A percentile compares a stretch with the other conserved stretches of the same genome.
phyloP scores from a whole-genome alignment of 2,113 vertebrate species.

The Narcine bancroftii region DNA sequence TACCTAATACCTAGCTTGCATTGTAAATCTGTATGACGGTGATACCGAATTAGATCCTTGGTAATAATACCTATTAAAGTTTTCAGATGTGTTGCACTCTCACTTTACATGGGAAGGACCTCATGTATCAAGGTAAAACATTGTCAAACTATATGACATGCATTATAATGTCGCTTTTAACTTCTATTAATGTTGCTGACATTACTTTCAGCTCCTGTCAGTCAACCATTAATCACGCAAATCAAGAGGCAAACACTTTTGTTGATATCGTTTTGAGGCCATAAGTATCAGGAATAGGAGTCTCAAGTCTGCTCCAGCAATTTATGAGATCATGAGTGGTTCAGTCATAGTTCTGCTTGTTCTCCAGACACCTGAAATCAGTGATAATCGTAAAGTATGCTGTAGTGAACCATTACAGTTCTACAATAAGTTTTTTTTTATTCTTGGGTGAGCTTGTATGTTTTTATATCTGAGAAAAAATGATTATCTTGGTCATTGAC shows the following conservation, averaged over 20 bases:
- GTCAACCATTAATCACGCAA: too few relatives aligned
- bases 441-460: neutral
- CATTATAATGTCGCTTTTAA: neutral
- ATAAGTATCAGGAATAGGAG: too few relatives aligned
- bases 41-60: neutral
- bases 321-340: too few relatives aligned
- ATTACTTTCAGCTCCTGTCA: neutral
- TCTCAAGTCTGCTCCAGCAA: too few relatives aligned
- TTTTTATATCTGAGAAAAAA: neutral
- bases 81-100: neutral
- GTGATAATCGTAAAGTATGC: too few relatives aligned
- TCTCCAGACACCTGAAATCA: too few relatives aligned
- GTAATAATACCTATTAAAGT: neutral
- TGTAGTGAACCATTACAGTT: neutral
- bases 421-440: too few relatives aligned
- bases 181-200: neutral
- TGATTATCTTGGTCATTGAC: too few relatives aligned
- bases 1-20: neutral
- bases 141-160: neutral
- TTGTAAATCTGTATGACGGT: neutral
- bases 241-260: neutral
- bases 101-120: neutral
- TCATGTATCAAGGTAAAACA: neutral
- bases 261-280: neutral
- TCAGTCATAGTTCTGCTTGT: too few relatives aligned